These are phyloP conservation scores for Drosophila tropicalis DNA, from an alignment of 1,140 invertebrate genomes.

Conservation along the genomic window DNA sequence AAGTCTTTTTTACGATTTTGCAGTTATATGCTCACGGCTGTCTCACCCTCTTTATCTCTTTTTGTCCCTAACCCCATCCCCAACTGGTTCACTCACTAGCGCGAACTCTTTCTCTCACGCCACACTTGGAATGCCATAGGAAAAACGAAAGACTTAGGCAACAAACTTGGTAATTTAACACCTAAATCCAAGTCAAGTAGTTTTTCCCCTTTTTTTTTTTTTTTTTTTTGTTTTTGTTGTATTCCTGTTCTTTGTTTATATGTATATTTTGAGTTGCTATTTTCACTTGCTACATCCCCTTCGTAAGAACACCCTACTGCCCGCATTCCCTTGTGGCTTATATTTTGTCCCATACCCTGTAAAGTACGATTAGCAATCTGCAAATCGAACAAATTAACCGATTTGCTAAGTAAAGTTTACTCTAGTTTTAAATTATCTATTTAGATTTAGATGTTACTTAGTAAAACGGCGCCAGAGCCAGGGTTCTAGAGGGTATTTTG, in stretches of 20 bases:
- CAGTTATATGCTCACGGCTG: constrained; percentile 55
- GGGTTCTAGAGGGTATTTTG: not conserved
- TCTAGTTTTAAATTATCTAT: too few relatives aligned
- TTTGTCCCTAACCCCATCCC: constrained; percentile 32
- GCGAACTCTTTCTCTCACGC: constrained; percentile 31
- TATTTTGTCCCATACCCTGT: constrained; percentile 10
- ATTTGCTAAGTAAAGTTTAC: not conserved
- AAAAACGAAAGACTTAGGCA: constrained; percentile 75
- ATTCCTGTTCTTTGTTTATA: not conserved
- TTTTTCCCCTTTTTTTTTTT: too few relatives aligned
- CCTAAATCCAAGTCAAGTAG: constrained; percentile 28
- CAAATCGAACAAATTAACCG: too few relatives aligned
- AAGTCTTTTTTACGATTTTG: constrained; percentile 47
- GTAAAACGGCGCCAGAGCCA: too few relatives aligned
- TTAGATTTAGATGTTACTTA: too few relatives aligned
- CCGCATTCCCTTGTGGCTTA: constrained; percentile 24
- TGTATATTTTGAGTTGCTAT: constrained; percentile 50
- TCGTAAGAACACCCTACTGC: constrained; percentile 3
- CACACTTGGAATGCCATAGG: constrained; percentile 65
- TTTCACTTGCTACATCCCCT: constrained; percentile 61
- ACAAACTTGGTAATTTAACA: constrained; percentile 68
- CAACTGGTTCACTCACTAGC: constrained; percentile 65
- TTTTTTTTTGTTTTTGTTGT: constrained; percentile 9
- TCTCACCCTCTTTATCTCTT: constrained; percentile 53
- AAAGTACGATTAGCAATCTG: too few relatives aligned